phyloP scores from a whole-genome alignment of 2,888 invertebrate species.

The Agrochola circellaris region DNA sequence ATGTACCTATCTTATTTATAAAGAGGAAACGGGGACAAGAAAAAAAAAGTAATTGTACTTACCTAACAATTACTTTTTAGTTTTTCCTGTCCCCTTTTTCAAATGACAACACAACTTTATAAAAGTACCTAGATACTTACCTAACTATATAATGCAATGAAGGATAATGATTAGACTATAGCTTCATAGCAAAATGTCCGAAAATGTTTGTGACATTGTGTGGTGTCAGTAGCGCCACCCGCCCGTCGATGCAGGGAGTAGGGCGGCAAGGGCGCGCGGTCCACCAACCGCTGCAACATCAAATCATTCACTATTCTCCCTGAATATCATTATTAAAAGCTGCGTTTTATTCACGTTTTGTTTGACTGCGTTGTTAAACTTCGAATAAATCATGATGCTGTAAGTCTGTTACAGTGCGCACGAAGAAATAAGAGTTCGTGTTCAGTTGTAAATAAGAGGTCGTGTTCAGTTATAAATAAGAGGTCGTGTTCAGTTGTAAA shows the following conservation, averaged over 20 bases:
- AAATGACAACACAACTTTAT: neutral
- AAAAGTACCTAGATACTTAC: neutral
- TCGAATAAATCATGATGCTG: slow-evolving; percentile 7
- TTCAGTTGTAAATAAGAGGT: no score
- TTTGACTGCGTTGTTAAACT: slow-evolving; percentile 15
- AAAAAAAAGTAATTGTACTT: no score
- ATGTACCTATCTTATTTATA: no score
- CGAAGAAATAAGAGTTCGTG: neutral
- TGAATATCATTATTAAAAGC: slow-evolving; percentile 49
- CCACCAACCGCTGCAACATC: slow-evolving; percentile 55
- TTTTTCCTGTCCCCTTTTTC: slow-evolving; percentile 16
- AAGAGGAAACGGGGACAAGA: no score
- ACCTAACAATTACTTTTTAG: neutral
- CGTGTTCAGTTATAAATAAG: neutral
- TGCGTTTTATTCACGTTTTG: slow-evolving; percentile 30
- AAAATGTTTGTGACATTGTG: neutral
- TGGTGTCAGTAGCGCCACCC: slow-evolving; percentile 43
- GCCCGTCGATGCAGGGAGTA: slow-evolving; percentile 48
- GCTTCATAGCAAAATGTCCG: slow-evolving; percentile 13
- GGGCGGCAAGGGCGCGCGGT: slow-evolving; percentile 58
- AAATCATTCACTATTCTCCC: slow-evolving; percentile 56
- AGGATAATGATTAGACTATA: neutral
- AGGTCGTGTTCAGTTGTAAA: neutral
- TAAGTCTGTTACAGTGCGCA: neutral
- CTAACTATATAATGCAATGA: neutral